Conservation (phyloP, 1,140 invertebrate species). For the Nautilus pompilius region DNA sequence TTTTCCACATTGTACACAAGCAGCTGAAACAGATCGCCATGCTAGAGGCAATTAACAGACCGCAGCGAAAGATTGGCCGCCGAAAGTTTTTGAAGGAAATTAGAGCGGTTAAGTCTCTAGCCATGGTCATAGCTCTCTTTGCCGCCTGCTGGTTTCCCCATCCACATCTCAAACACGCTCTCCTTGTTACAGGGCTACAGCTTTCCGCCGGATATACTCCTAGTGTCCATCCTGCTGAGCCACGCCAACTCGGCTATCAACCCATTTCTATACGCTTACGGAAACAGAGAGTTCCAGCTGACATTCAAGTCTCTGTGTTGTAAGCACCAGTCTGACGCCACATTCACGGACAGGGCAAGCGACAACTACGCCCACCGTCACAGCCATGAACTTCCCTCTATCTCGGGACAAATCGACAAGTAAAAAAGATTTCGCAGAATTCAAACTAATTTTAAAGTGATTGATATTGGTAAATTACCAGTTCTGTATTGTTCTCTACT, state of each 20-base stretch:
- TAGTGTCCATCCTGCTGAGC: constrained; percentile 63
- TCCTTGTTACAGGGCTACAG: constrained; percentile 18
- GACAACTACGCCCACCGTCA: too few relatives aligned
- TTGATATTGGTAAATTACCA: too few relatives aligned
- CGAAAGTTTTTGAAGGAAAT: constrained; percentile 31
- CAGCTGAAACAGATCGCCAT: constrained; percentile 34
- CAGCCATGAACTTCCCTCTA: too few relatives aligned
- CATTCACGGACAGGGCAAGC: too few relatives aligned
- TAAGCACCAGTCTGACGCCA: too few relatives aligned
- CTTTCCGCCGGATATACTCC: constrained; percentile 30
- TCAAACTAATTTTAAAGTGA: too few relatives aligned
- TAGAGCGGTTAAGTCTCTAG: constrained; percentile 46
- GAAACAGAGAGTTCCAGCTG: constrained; percentile 79
- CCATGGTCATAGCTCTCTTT: constrained; percentile 43
- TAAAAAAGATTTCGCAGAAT: too few relatives aligned
- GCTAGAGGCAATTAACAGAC: constrained; percentile 15
- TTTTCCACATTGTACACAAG: constrained; percentile 37
- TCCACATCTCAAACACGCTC: constrained; percentile 45
- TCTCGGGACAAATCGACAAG: too few relatives aligned
- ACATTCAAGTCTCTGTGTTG: too few relatives aligned
- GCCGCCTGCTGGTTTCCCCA: constrained; percentile 46
- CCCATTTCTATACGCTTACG: constrained; percentile 66
- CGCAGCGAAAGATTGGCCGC: not conserved
- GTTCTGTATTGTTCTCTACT: too few relatives aligned
- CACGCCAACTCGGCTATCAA: constrained; percentile 61